Evolutionary conservation across 2,888 invertebrate species (phyloP).

Genomic region (Rhagophthalmus giganteus): DNA sequence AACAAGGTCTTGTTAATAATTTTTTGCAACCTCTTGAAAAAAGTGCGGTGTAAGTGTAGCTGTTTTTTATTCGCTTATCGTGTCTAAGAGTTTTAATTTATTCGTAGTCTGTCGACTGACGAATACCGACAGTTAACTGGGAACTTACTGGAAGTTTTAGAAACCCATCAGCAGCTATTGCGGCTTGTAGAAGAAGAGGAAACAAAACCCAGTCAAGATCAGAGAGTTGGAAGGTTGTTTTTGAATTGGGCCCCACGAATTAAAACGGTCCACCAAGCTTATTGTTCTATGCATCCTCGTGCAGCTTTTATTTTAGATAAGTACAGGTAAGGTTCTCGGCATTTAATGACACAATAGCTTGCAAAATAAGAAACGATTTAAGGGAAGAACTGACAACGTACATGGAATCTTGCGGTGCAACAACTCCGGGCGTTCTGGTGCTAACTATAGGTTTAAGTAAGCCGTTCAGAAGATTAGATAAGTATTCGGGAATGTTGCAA

Average conservation of each 20-base stretch:
- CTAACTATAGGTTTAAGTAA: slow-evolving; percentile 92
- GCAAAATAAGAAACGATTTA: too few relatives aligned
- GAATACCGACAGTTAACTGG: slow-evolving; percentile 87
- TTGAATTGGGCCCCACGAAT: slow-evolving; percentile 80
- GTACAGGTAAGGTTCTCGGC: slow-evolving; percentile 90
- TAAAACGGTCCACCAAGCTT: slow-evolving; percentile 82
- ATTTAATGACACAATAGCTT: too few relatives aligned
- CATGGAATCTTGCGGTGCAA: slow-evolving; percentile 87
- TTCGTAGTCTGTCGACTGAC: slow-evolving; percentile 74
- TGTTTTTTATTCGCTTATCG: too few relatives aligned
- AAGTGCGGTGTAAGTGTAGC: slow-evolving; percentile 86
- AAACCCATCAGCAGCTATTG: slow-evolving; percentile 81
- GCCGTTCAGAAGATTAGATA: slow-evolving; percentile 92
- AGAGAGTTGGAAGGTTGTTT: slow-evolving; percentile 90
- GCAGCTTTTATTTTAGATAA: slow-evolving; percentile 93
- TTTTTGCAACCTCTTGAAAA: slow-evolving; percentile 86
- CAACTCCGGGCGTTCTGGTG: slow-evolving; percentile 83
- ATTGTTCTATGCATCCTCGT: slow-evolving; percentile 92
- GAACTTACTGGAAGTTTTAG: slow-evolving; percentile 85
- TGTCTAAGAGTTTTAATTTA: too few relatives aligned
- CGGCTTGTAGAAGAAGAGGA: slow-evolving; percentile 78
- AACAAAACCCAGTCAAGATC: slow-evolving; percentile 70
- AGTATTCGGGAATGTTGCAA: slow-evolving; percentile 92
- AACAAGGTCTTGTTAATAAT: slow-evolving; percentile 81
- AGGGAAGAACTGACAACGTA: slow-evolving; percentile 82